phyloP scores from a whole-genome alignment of 2,888 invertebrate genomes.

The Andricus curvator region DNA sequence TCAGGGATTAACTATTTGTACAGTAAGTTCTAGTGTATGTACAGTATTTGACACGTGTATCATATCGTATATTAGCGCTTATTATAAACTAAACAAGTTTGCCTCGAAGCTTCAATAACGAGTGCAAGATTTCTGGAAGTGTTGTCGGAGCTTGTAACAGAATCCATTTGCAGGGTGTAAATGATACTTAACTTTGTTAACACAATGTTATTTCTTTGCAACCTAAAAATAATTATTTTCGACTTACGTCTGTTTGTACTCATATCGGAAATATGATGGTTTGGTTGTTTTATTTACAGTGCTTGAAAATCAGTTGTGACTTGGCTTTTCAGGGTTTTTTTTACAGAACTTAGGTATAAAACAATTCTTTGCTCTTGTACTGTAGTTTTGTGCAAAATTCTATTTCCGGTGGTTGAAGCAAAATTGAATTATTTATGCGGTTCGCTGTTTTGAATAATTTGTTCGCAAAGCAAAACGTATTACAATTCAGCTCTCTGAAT shows the following conservation, averaged over 20 bases:
- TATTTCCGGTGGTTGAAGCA: not conserved
- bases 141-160: not conserved
- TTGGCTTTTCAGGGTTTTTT: not conserved
- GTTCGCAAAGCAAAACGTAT: not conserved
- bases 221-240: not conserved
- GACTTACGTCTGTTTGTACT: slow-evolving; percentile 2
- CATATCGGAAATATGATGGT: not conserved
- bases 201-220: not conserved
- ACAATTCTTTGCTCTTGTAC: not conserved
- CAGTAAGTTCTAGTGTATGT: slow-evolving; percentile 24
- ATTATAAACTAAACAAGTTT: slow-evolving; percentile 15
- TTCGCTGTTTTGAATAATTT: not conserved
- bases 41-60: slow-evolving; percentile 34
- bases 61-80: not conserved
- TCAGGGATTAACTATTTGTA: slow-evolving; percentile 29
- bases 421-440: not conserved
- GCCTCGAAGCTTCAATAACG: slow-evolving; percentile 17
- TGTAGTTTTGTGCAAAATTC: not conserved
- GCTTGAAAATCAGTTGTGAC: not conserved
- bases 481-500: not conserved
- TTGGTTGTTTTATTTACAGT: not conserved
- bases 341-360: not conserved
- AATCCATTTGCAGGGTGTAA: not conserved
- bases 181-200: not conserved
- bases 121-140: not conserved